Conservation (phyloP, 2,113 vertebrate genomes). For the Regulus satrapa region DNA sequence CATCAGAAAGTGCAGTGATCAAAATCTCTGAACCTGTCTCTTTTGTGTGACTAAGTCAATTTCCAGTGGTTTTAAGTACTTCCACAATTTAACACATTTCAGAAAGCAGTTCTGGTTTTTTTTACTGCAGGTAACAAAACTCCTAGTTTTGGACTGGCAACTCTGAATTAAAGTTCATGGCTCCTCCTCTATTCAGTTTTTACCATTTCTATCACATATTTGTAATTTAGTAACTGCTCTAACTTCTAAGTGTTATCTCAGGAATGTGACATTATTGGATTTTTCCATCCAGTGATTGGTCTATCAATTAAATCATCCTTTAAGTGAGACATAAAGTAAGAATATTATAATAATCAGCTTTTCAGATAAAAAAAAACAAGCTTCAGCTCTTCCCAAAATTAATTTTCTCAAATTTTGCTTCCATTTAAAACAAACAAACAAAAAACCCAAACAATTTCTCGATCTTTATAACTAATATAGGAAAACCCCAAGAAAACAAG, state of each 20-base stretch:
- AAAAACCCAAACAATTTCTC: too few relatives aligned
- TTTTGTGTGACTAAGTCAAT: background rate
- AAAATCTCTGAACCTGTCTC: background rate
- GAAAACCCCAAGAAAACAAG: accelerated
- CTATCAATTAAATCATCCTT: background rate
- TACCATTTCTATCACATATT: background rate
- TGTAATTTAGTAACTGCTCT: background rate
- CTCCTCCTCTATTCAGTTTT: background rate
- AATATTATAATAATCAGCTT: background rate
- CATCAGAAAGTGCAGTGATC: background rate
- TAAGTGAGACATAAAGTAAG: background rate
- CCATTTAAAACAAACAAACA: background rate
- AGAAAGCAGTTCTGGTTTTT: background rate
- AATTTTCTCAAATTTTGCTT: background rate
- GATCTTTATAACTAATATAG: background rate
- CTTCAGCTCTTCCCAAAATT: background rate
- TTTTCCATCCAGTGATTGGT: background rate
- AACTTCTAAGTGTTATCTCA: background rate
- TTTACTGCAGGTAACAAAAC: background rate
- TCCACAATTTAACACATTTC: background rate
- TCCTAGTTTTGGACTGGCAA: background rate
- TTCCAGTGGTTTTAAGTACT: background rate
- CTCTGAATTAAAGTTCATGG: background rate
- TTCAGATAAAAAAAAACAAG: background rate
- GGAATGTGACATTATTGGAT: background rate